phyloP scores from a whole-genome alignment of 2,113 vertebrate species.

The Lasiurus borealis region DNA sequence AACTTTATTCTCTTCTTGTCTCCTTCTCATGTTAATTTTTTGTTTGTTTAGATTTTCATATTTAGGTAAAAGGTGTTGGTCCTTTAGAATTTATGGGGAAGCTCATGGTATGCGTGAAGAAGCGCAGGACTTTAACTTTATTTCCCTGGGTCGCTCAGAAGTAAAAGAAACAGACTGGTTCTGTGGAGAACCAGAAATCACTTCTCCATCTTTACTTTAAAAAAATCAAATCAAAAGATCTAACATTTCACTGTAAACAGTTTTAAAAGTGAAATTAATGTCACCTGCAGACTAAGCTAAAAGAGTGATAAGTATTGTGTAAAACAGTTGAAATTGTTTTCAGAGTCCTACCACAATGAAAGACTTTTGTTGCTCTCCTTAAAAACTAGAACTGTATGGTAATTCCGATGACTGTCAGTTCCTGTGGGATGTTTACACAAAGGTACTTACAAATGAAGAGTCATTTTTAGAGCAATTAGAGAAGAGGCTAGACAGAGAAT shows the following conservation, averaged over 20 bases:
- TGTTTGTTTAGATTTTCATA: constrained; percentile 40
- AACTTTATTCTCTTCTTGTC: constrained; percentile 12
- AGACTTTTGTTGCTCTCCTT: constrained; percentile 56
- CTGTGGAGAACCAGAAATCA: not conserved
- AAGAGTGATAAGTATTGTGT: constrained; percentile 52
- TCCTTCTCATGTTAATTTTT: constrained; percentile 12
- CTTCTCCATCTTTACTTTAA: constrained; percentile 57
- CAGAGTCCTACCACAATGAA: constrained; percentile 66
- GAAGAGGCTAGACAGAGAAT: constrained; percentile 74
- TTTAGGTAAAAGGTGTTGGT: not conserved
- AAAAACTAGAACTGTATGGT: constrained; percentile 59
- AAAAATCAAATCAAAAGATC: constrained; percentile 74
- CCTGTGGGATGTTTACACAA: constrained; percentile 75
- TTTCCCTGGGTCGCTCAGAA: constrained; percentile 14
- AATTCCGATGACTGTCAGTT: constrained; percentile 74
- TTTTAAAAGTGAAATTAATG: constrained; percentile 69
- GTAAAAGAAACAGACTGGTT: constrained; percentile 12
- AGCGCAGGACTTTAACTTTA: not conserved
- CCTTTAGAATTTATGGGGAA: constrained; percentile 19
- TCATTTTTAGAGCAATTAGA: constrained; percentile 78
- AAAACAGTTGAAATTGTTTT: constrained; percentile 65
- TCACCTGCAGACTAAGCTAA: constrained; percentile 60
- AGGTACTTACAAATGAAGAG: constrained; percentile 80
- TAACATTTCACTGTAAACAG: constrained; percentile 61
- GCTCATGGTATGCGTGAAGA: not conserved